These are phyloP conservation scores for Parus major DNA, from an alignment of 2,113 vertebrate genomes.

Conservation along the genomic window DNA sequence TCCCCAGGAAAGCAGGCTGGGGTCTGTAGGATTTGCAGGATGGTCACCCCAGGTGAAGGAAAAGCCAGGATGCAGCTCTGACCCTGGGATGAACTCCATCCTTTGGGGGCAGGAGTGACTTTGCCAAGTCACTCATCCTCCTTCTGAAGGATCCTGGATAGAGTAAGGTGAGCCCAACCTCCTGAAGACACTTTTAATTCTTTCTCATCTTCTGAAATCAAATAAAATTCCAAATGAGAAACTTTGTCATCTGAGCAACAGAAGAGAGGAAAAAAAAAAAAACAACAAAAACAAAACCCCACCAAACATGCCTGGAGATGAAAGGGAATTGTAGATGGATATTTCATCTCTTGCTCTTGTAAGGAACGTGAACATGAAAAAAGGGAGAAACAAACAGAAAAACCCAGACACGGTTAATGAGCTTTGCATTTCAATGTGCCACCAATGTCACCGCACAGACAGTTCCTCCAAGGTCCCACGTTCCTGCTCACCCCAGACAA, in stretches of 20 bases:
- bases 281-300: background rate
- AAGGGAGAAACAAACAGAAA: background rate
- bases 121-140: background rate
- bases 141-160: background rate
- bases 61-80: background rate
- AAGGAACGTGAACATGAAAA: background rate
- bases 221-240: conserved; percentile 24
- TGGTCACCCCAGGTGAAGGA: background rate
- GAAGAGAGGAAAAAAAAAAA: background rate
- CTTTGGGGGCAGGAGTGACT: background rate
- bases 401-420: conserved; percentile 42
- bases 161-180: background rate
- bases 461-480: background rate
- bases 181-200: background rate
- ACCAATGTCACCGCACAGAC: background rate
- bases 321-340: conserved; percentile 29
- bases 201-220: conserved; percentile 50
- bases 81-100: conserved; percentile 3
- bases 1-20: background rate
- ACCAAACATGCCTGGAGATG: background rate
- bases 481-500: background rate
- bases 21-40: background rate
- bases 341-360: conserved; percentile 30
- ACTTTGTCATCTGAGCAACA: conserved; percentile 45
- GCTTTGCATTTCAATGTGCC: conserved; percentile 54